These are phyloP conservation scores for Percopsis transmontana DNA, from an alignment of 2,113 vertebrate species.

Conservation along the genomic window DNA sequence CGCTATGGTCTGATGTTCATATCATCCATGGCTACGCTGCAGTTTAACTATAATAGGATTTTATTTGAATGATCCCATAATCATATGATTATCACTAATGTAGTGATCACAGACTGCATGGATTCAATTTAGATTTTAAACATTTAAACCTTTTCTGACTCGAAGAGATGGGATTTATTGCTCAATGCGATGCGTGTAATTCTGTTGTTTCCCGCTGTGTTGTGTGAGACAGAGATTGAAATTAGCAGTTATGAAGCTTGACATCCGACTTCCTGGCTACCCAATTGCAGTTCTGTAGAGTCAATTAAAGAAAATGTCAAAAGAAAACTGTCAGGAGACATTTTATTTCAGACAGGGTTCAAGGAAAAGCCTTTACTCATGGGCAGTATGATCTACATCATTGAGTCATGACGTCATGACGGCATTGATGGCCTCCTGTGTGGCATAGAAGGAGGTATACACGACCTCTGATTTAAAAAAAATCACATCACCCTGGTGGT, in stretches of 20 bases:
- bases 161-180: not conserved
- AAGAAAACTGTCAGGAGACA: not conserved
- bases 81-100: not conserved
- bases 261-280: not conserved
- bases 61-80: not conserved
- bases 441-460: constrained; percentile 8
- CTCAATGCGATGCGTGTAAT: not conserved
- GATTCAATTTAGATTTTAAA: not conserved
- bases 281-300: not conserved
- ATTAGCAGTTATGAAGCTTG: not conserved
- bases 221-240: not conserved
- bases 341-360: not conserved
- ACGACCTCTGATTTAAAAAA: not conserved
- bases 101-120: not conserved
- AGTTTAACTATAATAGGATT: not conserved
- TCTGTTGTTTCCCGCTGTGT: not conserved
- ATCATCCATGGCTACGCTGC: not conserved
- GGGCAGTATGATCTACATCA: too few relatives aligned
- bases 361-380: too few relatives aligned
- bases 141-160: not conserved
- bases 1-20: not conserved
- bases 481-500: not conserved
- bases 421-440: not conserved
- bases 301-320: not conserved
- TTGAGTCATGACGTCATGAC: too few relatives aligned